These are phyloP conservation scores for Scaptomyza flava DNA, from an alignment of 2,888 invertebrate species.

Conservation along the genomic window DNA sequence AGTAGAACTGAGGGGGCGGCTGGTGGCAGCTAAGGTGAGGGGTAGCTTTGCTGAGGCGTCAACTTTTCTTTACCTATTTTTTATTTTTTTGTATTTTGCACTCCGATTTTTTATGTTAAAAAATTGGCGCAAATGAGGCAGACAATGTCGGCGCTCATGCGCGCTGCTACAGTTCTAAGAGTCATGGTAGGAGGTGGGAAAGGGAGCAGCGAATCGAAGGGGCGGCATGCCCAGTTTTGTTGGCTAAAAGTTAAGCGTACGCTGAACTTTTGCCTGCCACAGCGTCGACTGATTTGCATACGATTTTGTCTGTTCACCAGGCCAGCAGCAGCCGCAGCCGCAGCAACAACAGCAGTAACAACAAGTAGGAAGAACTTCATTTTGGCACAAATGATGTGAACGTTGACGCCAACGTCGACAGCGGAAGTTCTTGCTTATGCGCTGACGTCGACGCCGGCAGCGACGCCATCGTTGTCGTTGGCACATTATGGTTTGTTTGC, in stretches of 20 bases:
- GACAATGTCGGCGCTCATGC: slow-evolving; percentile 79
- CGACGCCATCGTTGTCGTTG: slow-evolving; percentile 46
- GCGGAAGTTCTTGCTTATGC: slow-evolving; percentile 70
- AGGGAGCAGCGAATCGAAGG: background rate
- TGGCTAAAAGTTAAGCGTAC: slow-evolving; percentile 76
- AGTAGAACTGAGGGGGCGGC: slow-evolving; percentile 21
- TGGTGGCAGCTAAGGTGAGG: background rate
- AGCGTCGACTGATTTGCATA: slow-evolving; percentile 77
- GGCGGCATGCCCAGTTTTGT: slow-evolving; percentile 51
- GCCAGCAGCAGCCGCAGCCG: slow-evolving; percentile 36
- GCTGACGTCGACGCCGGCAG: slow-evolving; percentile 41
- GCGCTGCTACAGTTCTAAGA: slow-evolving; percentile 46
- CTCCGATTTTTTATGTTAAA: slow-evolving; percentile 73
- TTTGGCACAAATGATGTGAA: slow-evolving; percentile 62
- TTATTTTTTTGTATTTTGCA: slow-evolving; percentile 40
- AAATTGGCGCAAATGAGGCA: slow-evolving; percentile 81
- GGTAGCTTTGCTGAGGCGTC: slow-evolving; percentile 35
- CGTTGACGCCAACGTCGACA: slow-evolving; percentile 48
- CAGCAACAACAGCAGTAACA: slow-evolving; percentile 21
- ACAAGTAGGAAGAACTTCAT: slow-evolving; percentile 52
- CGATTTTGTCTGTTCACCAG: slow-evolving; percentile 72
- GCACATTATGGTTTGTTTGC: slow-evolving; percentile 80
- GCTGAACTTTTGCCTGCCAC: slow-evolving; percentile 77
- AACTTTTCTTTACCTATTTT: slow-evolving; percentile 28
- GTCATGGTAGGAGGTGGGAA: slow-evolving; percentile 4